Base-by-base conservation (phyloP, 2,888 invertebrate genomes). In the Leucoptera coffeella region DNA sequence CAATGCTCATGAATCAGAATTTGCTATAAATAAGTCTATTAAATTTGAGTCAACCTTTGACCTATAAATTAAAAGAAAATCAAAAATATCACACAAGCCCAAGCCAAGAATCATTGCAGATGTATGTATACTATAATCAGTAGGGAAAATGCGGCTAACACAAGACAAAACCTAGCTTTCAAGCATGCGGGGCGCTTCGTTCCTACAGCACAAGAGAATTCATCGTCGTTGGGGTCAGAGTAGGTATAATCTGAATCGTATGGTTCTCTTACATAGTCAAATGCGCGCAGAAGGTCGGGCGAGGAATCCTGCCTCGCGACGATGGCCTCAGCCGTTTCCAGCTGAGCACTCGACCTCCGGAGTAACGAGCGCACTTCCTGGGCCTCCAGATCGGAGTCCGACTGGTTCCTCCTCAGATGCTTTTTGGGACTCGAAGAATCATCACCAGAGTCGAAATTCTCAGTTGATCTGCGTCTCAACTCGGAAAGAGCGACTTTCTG, bases 321-420 rank as follows among this genome's bases (percentile, higher is more conserved):
- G 40, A 71, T 47, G 33, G 69, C 72, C 52, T 82, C 80, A 1
- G 79, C 74, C 29, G 74, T 71, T 28, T 71, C 62, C 35, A 83
- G 54, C 47, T 81, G 80, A 31, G 72, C 58, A 36, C 73, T 65
- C 13, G 82, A 82, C 30, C 78, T 74, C 24, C 78, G 72, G 26
- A 84, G 55, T 15, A 84, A 55, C 39, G 79, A 71, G 25, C 77
- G 73, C 19, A 80, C 60, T 35, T 80, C 80, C 36, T 82, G 83
- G 17, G 73, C 50, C 41, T 82, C 82, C 29, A 81, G 81, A 42
- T 82, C 83, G 25, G 81, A 78, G 39, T 73, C 73, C 4, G 29
- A 47, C 30, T 28, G 27, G 15, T 48, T 49, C 30, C 56, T 40
- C 1, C 60, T 39, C 22, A 55, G 47, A 29, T 55, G 55, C 39